A percentile compares a stretch with the other conserved stretches of the same genome.
These are phyloP conservation scores for Omphaloscelis lunosa DNA, from an alignment of 2,888 invertebrate genomes.

Conservation along the genomic window DNA sequence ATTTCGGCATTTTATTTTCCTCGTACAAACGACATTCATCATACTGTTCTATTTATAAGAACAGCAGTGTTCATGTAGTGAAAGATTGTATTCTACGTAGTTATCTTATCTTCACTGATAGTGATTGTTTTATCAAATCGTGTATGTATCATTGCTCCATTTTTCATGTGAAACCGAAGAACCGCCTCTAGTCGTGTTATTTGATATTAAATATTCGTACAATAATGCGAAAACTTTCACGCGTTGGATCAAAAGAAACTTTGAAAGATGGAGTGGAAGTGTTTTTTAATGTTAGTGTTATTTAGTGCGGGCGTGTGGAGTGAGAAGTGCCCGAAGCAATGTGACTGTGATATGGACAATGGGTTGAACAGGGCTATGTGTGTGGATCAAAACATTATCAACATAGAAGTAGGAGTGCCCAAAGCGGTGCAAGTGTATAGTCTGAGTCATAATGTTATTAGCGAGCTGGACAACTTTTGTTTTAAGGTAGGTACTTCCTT, in stretches of 20 bases:
- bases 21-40: conserved; percentile 22
- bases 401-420: conserved; percentile 91
- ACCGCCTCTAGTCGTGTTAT: conserved; percentile 69
- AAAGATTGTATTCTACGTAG: conserved; percentile 67
- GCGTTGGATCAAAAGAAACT: conserved; percentile 58
- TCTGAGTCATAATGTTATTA: conserved; percentile 91
- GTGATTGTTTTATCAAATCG: conserved; percentile 78
- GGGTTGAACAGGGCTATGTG: conserved; percentile 88
- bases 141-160: conserved; percentile 82
- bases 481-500: conserved; percentile 87
- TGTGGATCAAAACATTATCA: conserved; percentile 91
- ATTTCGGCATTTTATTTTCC: conserved; percentile 54
- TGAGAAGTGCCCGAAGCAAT: conserved; percentile 88
- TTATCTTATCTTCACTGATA: conserved; percentile 84
- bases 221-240: conserved; percentile 78
- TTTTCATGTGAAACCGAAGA: conserved; percentile 74
- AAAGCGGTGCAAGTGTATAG: conserved; percentile 91
- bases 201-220: conserved; percentile 63
- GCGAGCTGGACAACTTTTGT: conserved; percentile 90
- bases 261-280: conserved; percentile 80
- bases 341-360: conserved; percentile 89
- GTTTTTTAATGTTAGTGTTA: conserved; percentile 68
- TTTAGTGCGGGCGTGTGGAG: conserved; percentile 64
- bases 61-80: conserved; percentile 53
- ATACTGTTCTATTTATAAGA: conserved; percentile 35